Percentiles rank a stretch among this genome's conserved stretches.
phyloP scores from a whole-genome alignment of 2,888 invertebrate genomes.

The Thelaira solivaga region DNA sequence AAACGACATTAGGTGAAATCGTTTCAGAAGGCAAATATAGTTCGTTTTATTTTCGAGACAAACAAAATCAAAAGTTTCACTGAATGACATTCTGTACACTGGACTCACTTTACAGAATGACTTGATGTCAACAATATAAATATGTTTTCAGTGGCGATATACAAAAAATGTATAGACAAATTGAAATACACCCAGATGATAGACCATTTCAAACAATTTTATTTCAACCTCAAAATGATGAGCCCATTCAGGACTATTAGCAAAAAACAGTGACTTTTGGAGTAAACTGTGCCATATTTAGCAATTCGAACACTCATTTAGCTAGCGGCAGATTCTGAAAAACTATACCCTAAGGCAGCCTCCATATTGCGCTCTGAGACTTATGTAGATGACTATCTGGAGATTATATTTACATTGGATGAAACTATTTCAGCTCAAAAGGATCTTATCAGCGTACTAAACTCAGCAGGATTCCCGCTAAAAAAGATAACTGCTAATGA shows the following conservation, averaged over 20 bases:
- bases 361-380: neutral
- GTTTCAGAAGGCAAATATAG: conserved; percentile 43
- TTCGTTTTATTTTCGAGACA: conserved; percentile 28
- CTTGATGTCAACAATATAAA: conserved; percentile 22
- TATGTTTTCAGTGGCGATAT: conserved; percentile 56
- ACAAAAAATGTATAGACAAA: conserved; percentile 43
- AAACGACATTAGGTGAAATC: conserved; percentile 14
- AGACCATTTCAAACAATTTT: conserved; percentile 52
- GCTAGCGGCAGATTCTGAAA: neutral
- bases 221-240: conserved; percentile 31
- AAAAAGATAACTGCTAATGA: neutral
- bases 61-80: neutral
- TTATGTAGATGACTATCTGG: too few relatives aligned
- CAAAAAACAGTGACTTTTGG: too few relatives aligned
- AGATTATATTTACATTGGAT: neutral
- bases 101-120: conserved; percentile 55
- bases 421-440: neutral
- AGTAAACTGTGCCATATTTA: neutral
- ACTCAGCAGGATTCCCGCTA: neutral
- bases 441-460: neutral
- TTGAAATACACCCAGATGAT: conserved; percentile 32
- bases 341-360: neutral
- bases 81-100: conserved; percentile 47
- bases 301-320: neutral
- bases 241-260: too few relatives aligned